phyloP scores from a whole-genome alignment of 2,797 vertebrate species.

The Telmatherina bonti region DNA sequence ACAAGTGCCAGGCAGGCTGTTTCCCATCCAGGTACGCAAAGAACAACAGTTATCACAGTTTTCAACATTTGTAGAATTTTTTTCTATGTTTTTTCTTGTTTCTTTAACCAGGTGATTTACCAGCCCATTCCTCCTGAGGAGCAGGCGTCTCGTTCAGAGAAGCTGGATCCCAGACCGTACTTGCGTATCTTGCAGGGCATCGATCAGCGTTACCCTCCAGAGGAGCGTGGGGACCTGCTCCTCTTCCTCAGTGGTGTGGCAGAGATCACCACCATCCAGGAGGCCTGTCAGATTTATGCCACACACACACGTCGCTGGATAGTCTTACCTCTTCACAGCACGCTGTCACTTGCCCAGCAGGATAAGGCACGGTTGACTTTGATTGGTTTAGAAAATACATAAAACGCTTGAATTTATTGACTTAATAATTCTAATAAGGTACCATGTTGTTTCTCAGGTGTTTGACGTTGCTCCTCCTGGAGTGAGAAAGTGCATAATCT shows the following conservation, averaged over 20 bases:
- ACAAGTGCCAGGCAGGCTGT: constrained; percentile 92
- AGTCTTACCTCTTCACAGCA: constrained; percentile 90
- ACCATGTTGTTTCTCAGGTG: constrained; percentile 77
- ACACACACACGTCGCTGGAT: constrained; percentile 90
- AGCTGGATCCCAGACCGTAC: constrained; percentile 90
- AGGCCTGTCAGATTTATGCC: constrained; percentile 89
- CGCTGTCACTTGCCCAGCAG: constrained; percentile 90
- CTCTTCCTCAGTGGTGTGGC: constrained; percentile 93
- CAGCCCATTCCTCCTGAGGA: constrained; percentile 88
- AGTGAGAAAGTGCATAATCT: constrained; percentile 94
- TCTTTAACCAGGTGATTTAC: constrained; percentile 87
- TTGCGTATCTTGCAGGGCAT: constrained; percentile 92
- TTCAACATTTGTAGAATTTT: neutral
- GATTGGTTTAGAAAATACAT: neutral
- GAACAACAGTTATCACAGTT: neutral
- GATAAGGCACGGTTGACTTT: constrained; percentile 85
- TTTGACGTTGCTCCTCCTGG: constrained; percentile 91
- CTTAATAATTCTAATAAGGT: constrained; percentile 9
- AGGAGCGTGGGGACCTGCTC: constrained; percentile 92
- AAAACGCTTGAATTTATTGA: neutral
- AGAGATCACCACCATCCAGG: constrained; percentile 88
- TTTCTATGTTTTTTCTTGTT: neutral
- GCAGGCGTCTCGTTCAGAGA: constrained; percentile 82
- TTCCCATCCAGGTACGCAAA: constrained; percentile 88
- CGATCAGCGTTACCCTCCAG: constrained; percentile 87